phyloP scores from a whole-genome alignment of 2,113 vertebrate species.

The Ciconia maguari region DNA sequence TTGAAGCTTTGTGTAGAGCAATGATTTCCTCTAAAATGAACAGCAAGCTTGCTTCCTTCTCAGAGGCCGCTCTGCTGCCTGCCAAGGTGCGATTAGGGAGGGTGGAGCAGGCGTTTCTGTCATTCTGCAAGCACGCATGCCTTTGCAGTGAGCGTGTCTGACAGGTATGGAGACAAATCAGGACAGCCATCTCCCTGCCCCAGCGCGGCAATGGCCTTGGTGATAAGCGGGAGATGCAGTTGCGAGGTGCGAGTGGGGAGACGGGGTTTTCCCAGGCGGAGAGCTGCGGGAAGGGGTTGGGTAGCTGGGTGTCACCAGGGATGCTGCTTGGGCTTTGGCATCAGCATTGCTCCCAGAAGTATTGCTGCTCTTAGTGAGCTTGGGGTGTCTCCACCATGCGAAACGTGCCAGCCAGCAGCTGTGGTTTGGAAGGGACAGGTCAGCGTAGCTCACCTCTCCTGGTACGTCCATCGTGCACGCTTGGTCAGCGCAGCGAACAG shows the following conservation, averaged over 20 bases:
- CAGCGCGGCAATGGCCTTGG: accelerated
- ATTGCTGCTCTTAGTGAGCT: neutral
- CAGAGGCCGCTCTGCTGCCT: neutral
- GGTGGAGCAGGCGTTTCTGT: neutral
- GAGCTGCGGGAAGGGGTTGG: neutral
- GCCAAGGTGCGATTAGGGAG: neutral
- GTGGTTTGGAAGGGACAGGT: neutral
- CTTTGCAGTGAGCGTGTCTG: neutral
- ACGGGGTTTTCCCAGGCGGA: neutral
- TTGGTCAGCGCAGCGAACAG: accelerated
- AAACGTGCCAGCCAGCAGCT: neutral
- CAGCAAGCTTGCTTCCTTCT: neutral
- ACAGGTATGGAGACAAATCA: neutral
- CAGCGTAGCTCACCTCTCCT: neutral
- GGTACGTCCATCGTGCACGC: accelerated
- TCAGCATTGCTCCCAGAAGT: neutral
- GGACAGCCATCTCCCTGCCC: neutral
- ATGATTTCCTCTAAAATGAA: neutral
- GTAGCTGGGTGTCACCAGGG: neutral
- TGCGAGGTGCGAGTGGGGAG: neutral
- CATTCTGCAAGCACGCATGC: neutral
- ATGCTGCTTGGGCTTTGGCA: neutral
- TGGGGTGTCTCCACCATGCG: neutral
- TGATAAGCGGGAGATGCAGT: accelerated
- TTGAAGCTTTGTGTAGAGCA: neutral